Conservation (phyloP, 1,140 invertebrate species). For the Stegodyphus mimosarum region DNA sequence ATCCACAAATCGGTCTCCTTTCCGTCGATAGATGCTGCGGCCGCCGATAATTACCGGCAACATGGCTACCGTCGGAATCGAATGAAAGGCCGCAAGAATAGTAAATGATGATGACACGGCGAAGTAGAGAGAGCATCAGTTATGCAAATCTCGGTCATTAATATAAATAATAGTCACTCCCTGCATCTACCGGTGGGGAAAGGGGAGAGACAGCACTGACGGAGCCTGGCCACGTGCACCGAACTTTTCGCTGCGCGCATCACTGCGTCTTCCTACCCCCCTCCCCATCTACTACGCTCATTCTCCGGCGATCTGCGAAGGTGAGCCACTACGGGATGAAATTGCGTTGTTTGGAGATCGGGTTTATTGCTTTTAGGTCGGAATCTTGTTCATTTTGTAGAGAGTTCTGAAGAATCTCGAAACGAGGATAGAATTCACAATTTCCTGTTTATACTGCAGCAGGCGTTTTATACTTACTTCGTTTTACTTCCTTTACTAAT, state of each 20-base stretch:
- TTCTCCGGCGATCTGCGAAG: background rate
- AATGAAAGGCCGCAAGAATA: constrained; percentile 40
- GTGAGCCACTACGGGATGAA: background rate
- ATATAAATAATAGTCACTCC: constrained; percentile 59
- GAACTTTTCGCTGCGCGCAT: constrained; percentile 46
- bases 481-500: too few species aligned
- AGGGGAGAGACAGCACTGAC: background rate
- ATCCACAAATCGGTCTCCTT: background rate
- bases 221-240: background rate
- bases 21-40: background rate
- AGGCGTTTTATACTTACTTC: too few species aligned
- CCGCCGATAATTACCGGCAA: background rate
- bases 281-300: background rate
- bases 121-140: constrained; percentile 35
- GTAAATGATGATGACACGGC: constrained; percentile 59
- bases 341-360: constrained; percentile 33
- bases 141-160: constrained; percentile 57
- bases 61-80: background rate
- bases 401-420: too few species aligned
- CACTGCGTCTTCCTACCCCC: constrained; percentile 28
- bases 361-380: background rate
- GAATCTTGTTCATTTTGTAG: too few species aligned
- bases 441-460: too few species aligned
- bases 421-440: too few species aligned
- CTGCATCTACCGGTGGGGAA: background rate